Evolutionary conservation across 1,140 invertebrate genomes (phyloP).

Genomic region (Cherax destructor): DNA sequence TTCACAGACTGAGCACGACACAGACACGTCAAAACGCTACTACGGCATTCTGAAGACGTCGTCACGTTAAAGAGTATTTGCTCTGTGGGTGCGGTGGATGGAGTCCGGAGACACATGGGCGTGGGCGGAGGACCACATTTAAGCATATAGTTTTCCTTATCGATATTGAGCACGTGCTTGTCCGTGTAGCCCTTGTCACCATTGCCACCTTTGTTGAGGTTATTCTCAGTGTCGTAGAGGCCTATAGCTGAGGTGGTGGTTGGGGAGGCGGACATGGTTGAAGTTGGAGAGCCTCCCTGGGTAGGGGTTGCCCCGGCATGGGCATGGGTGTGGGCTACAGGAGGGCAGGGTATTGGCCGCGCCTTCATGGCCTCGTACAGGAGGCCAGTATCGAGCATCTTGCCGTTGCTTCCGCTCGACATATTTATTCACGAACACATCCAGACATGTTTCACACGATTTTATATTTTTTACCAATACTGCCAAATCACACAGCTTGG

Average conservation of each 20-base stretch:
- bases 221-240: conserved; percentile 43
- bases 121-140: conserved; percentile 66
- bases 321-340: conserved; percentile 44
- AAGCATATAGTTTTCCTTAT: conserved; percentile 82
- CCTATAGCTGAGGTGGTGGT: conserved; percentile 27
- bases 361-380: conserved; percentile 68
- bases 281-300: conserved; percentile 39
- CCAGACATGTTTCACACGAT: conserved; percentile 46
- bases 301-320: neutral
- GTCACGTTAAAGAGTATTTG: conserved; percentile 60
- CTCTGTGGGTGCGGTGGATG: conserved; percentile 52
- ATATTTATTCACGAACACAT: conserved; percentile 60
- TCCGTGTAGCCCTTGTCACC: conserved; percentile 53
- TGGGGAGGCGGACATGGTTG: conserved; percentile 35
- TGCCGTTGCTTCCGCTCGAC: conserved; percentile 63
- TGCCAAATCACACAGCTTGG: conserved; percentile 59
- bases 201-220: conserved; percentile 47
- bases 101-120: conserved; percentile 72
- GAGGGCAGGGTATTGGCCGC: conserved; percentile 30
- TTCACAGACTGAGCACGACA: conserved; percentile 46
- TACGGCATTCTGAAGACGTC: conserved; percentile 57
- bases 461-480: conserved; percentile 46
- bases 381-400: conserved; percentile 66
- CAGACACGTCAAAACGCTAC: conserved; percentile 59
- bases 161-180: conserved; percentile 76